Conservation (phyloP, 2,797 vertebrate genomes). For the Coilia nasus region DNA sequence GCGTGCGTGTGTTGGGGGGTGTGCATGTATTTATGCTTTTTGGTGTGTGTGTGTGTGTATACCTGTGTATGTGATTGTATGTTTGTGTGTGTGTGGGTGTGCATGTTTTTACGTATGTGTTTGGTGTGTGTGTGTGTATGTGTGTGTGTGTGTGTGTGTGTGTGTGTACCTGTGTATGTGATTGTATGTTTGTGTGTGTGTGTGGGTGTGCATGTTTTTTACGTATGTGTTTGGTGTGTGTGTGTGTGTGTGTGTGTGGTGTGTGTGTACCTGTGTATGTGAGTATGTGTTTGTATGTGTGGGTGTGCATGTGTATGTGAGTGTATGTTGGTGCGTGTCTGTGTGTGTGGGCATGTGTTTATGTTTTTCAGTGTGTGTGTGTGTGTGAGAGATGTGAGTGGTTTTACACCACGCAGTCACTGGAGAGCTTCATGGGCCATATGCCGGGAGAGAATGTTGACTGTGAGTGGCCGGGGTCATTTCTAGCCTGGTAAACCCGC, state of each 20-base stretch:
- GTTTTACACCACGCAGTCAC: slow-evolving; percentile 12
- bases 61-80: background rate
- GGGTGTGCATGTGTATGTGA: slow-evolving; percentile 38
- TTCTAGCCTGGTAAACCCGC: too few species aligned
- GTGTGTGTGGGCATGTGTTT: background rate
- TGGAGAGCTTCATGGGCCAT: background rate
- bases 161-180: background rate
- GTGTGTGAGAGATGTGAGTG: background rate
- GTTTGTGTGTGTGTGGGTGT: background rate
- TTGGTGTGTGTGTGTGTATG: background rate
- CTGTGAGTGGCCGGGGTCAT: too few species aligned
- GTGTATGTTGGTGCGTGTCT: slow-evolving; percentile 35
- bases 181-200: background rate
- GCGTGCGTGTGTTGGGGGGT: background rate
- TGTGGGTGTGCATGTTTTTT: background rate
- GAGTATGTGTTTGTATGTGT: background rate
- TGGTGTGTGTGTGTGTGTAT: background rate
- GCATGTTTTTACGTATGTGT: background rate
- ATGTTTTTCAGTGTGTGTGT: background rate
- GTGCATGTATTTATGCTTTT: background rate
- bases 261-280: background rate
- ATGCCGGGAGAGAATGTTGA: too few species aligned
- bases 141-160: background rate
- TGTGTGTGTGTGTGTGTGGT: background rate
- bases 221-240: background rate